phyloP scores from a whole-genome alignment of 2,797 vertebrate genomes.

The Chaetophractus vellerosus region DNA sequence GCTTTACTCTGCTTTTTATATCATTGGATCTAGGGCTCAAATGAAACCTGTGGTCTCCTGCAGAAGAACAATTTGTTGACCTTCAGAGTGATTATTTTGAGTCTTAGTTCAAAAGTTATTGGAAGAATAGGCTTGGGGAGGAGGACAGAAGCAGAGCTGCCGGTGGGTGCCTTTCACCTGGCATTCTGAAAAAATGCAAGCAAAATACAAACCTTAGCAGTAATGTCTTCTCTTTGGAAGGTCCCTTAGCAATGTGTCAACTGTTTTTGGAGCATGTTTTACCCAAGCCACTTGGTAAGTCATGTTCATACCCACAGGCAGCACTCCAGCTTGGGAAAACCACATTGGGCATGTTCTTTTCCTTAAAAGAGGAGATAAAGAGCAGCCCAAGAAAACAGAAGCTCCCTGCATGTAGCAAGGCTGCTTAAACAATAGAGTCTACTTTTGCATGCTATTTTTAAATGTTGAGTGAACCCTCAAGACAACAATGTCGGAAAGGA shows the following conservation, averaged over 20 bases:
- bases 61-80: neutral
- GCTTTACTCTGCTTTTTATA: neutral
- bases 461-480: too few relatives aligned
- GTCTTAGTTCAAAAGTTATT: neutral
- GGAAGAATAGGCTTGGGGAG: neutral
- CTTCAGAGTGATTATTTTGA: neutral
- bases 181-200: neutral
- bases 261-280: neutral
- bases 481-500: neutral
- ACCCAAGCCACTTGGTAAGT: neutral
- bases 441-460: neutral
- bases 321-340: neutral
- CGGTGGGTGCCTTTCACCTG: fast-evolving
- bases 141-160: neutral
- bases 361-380: neutral
- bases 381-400: neutral
- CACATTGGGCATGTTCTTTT: neutral
- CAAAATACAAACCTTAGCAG: neutral
- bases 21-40: neutral
- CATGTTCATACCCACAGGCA: neutral
- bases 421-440: neutral
- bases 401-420: neutral
- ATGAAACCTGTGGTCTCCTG: neutral
- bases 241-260: fast-evolving
- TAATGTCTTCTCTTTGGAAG: neutral